phyloP scores from a whole-genome alignment of 2,113 vertebrate species.

The Cyprinus carpio region DNA sequence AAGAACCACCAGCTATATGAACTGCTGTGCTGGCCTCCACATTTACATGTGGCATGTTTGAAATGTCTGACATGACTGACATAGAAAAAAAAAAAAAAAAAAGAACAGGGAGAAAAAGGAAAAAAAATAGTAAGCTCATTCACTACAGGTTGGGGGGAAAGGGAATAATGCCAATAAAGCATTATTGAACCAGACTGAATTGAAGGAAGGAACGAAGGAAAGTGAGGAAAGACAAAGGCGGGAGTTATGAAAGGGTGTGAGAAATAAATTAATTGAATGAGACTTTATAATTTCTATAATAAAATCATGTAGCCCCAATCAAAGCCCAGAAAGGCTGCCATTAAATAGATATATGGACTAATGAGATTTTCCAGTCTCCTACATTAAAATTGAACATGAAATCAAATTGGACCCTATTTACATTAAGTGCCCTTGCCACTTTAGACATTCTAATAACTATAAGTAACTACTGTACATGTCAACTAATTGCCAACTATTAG shows the following conservation, averaged over 20 bases:
- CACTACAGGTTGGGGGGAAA: conserved; percentile 11
- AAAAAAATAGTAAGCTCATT: conserved; percentile 43
- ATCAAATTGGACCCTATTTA: not conserved
- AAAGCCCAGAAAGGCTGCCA: conserved; percentile 39
- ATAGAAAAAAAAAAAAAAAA: conserved; percentile 20
- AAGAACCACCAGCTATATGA: not conserved
- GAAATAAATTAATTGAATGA: conserved; percentile 45
- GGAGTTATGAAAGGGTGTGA: conserved; percentile 6
- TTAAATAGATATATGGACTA: conserved; percentile 19
- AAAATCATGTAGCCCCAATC: conserved; percentile 48
- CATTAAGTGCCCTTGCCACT: not conserved
- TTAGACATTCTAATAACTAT: not conserved
- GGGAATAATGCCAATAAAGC: conserved; percentile 37
- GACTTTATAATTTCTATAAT: conserved; percentile 46
- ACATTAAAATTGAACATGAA: not conserved
- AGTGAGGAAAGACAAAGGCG: conserved; percentile 22
- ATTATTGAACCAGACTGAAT: conserved; percentile 50
- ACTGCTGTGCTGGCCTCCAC: conserved; percentile 7
- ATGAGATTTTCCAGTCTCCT: not conserved
- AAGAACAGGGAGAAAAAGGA: conserved; percentile 19
- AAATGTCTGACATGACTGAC: conserved; percentile 42
- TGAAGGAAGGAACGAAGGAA: conserved; percentile 17
- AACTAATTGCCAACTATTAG: not conserved
- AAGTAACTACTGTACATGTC: not conserved
- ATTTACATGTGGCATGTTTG: conserved; percentile 39